These are phyloP conservation scores for Lampris megalopsis DNA, from an alignment of 2,113 vertebrate species.

Conservation along the genomic window DNA sequence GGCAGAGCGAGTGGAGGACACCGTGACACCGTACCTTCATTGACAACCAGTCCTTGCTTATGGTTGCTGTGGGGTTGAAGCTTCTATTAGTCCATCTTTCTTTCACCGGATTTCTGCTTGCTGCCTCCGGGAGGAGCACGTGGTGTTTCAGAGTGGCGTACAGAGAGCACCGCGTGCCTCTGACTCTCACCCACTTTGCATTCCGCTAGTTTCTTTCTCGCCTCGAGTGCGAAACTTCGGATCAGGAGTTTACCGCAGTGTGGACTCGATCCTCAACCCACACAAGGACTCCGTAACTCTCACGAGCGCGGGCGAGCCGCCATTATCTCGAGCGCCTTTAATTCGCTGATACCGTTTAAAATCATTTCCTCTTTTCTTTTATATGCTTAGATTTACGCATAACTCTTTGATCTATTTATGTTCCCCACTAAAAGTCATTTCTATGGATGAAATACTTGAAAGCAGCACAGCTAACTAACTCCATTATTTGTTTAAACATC, in stretches of 20 bases:
- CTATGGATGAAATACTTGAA: slow-evolving; percentile 70
- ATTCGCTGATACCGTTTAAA: slow-evolving; percentile 64
- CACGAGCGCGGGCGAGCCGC: slow-evolving; percentile 42
- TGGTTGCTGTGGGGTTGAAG: neutral
- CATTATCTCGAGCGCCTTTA: slow-evolving; percentile 61
- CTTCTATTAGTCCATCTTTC: neutral
- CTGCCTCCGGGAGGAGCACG: slow-evolving; percentile 4
- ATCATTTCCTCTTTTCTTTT: slow-evolving; percentile 51
- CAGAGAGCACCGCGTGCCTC: slow-evolving; percentile 8
- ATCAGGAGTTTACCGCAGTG: slow-evolving; percentile 46
- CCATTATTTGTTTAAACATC: slow-evolving; percentile 78
- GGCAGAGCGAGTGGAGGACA: slow-evolving; percentile 25
- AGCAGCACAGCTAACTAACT: slow-evolving; percentile 52
- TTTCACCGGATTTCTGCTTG: neutral
- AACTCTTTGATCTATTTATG: slow-evolving; percentile 74
- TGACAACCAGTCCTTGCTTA: neutral
- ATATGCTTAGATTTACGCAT: slow-evolving; percentile 54
- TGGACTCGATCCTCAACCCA: slow-evolving; percentile 26
- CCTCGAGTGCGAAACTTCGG: slow-evolving; percentile 45
- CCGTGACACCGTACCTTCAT: slow-evolving; percentile 17
- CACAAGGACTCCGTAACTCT: slow-evolving; percentile 36
- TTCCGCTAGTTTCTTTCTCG: slow-evolving; percentile 21
- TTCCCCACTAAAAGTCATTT: slow-evolving; percentile 61
- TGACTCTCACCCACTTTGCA: slow-evolving; percentile 22
- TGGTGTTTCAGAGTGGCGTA: neutral